A percentile compares a stretch with the other conserved stretches of the same genome.
Evolutionary conservation across 2,888 invertebrate species (phyloP).

Genomic region (Drepanosiphum platanoidis): DNA sequence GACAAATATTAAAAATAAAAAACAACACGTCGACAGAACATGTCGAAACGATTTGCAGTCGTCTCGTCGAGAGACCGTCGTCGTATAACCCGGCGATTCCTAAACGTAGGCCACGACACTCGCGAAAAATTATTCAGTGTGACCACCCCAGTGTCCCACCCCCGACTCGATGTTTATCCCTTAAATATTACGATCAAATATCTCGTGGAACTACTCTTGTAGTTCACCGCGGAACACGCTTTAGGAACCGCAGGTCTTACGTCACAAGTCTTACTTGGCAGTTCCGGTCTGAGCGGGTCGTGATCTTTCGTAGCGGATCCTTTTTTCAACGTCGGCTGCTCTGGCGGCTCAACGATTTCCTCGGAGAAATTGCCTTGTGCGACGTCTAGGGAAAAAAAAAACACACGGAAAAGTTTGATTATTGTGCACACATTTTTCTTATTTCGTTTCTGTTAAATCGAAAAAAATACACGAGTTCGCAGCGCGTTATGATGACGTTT

Average conservation of each 20-base stretch:
- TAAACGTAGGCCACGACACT: no score
- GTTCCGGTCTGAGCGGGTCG: slow-evolving; percentile 60
- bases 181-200: no score
- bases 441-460: no score
- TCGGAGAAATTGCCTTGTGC: slow-evolving; percentile 76
- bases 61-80: not conserved
- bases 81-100: no score
- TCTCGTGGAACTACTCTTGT: no score
- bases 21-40: not conserved
- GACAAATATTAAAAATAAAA: not conserved
- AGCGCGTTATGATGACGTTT: no score
- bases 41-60: not conserved
- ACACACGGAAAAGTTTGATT: no score
- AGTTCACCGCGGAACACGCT: no score
- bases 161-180: not conserved
- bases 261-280: slow-evolving; percentile 49
- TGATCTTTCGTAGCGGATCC: slow-evolving; percentile 41
- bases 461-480: no score
- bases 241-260: not conserved
- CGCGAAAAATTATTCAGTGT: no score
- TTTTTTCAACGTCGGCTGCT: slow-evolving; percentile 65
- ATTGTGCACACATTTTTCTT: no score
- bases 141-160: no score
- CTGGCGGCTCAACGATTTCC: slow-evolving; percentile 73
- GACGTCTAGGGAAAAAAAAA: slow-evolving; percentile 68